A percentile compares a stretch with the other conserved stretches of the same genome.
These are phyloP conservation scores for Syngnathus typhle DNA, from an alignment of 2,113 vertebrate genomes.

Conservation along the genomic window DNA sequence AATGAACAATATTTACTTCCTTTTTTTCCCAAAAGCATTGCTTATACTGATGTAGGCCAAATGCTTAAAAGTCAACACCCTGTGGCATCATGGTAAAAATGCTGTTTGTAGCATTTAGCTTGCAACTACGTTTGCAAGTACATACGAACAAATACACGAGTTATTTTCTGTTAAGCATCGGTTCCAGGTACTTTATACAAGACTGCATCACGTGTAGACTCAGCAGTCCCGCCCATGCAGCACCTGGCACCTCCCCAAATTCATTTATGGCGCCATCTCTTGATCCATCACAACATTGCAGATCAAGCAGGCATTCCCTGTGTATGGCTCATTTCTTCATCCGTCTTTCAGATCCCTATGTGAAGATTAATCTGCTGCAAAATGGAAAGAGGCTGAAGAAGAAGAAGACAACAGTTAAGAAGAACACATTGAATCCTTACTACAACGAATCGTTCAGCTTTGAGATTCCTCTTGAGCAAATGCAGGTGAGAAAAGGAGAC, in stretches of 20 bases:
- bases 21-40: too few species aligned
- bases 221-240: slow-evolving; percentile 58
- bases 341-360: slow-evolving; percentile 81
- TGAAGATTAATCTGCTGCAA: slow-evolving; percentile 96
- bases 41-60: too few species aligned
- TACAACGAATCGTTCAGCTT: slow-evolving; percentile 99
- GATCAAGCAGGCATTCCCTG: slow-evolving; percentile 1
- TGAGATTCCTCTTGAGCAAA: slow-evolving; percentile 96
- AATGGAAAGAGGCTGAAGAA: slow-evolving; percentile 96
- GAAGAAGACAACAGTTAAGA: slow-evolving; percentile 98
- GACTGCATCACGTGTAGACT: slow-evolving; percentile 56
- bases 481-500: slow-evolving; percentile 75
- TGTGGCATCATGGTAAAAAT: too few species aligned
- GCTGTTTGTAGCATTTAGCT: too few species aligned
- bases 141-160: too few species aligned
- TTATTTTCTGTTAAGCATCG: too few species aligned
- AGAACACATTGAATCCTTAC: slow-evolving; percentile 96
- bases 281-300: slow-evolving; percentile 40
- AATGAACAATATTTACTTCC: too few species aligned
- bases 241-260: slow-evolving; percentile 7
- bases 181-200: not conserved
- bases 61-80: too few species aligned
- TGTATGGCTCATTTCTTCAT: not conserved
- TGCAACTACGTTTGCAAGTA: too few species aligned
- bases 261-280: slow-evolving; percentile 56